Evolutionary conservation across 2,113 vertebrate species (phyloP).

Genomic region (Alexandromys fortis): DNA sequence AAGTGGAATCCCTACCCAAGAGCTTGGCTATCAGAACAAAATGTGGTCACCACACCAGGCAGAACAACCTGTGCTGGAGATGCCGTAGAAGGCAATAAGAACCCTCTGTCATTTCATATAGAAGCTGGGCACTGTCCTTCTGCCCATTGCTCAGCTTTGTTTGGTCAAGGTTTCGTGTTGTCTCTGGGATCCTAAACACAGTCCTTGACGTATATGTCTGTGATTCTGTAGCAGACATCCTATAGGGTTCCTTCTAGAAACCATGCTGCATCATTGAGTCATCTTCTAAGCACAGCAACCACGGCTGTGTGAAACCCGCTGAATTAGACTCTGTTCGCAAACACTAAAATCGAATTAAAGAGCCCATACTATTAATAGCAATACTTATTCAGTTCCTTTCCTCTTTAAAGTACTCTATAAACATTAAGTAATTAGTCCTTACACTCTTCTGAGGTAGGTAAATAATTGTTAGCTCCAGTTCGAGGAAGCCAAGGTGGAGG

Average conservation of each 20-base stretch:
- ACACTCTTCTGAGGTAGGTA: constrained; percentile 60
- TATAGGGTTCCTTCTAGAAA: constrained; percentile 25
- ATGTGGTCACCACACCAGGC: background rate
- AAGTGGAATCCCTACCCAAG: background rate
- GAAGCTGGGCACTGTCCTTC: background rate
- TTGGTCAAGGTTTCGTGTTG: background rate
- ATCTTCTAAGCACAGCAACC: constrained; percentile 1
- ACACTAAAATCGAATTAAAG: constrained; percentile 71
- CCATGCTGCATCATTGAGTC: background rate
- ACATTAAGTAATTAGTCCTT: constrained; percentile 78
- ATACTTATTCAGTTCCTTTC: constrained; percentile 64
- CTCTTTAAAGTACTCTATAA: constrained; percentile 68
- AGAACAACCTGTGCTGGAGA: background rate
- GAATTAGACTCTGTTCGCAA: constrained; percentile 47
- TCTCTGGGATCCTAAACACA: background rate
- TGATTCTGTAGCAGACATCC: background rate
- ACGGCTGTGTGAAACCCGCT: background rate
- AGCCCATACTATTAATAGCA: constrained; percentile 61
- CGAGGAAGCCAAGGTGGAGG: constrained; percentile 63
- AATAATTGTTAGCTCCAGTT: constrained; percentile 70
- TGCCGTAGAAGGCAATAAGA: background rate
- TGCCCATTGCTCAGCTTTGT: background rate
- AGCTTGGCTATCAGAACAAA: background rate
- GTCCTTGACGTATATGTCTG: background rate
- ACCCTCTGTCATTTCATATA: background rate